phyloP scores from a whole-genome alignment of 2,888 invertebrate genomes.

The Argyresthia albistria region DNA sequence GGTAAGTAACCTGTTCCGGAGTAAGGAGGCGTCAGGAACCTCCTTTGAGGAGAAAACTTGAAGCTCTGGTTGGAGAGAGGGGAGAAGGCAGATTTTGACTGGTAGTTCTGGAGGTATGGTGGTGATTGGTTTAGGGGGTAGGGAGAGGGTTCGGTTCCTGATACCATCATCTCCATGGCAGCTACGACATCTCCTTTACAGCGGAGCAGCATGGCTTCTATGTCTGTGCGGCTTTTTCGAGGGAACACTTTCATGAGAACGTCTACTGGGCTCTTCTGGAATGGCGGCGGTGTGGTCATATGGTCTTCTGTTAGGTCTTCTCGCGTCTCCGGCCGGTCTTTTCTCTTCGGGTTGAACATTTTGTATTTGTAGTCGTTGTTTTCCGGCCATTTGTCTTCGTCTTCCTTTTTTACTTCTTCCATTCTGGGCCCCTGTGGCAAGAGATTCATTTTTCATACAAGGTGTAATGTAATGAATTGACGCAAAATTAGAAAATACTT shows the following conservation, averaged over 20 bases:
- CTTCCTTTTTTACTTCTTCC: conserved; percentile 67
- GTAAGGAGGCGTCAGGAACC: conserved; percentile 87
- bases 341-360: conserved; percentile 41
- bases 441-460: too few relatives aligned
- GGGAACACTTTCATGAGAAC: conserved; percentile 93
- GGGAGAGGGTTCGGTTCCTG: conserved; percentile 60
- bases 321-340: conserved; percentile 24
- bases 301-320: conserved; percentile 23
- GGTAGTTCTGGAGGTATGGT: conserved; percentile 58
- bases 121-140: conserved; percentile 54
- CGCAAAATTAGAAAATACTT: too few relatives aligned
- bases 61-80: conserved; percentile 77
- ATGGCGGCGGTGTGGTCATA: conserved; percentile 23
- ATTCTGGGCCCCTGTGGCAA: conserved; percentile 57
- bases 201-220: conserved; percentile 86
- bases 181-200: conserved; percentile 92
- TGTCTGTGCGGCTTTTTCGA: conserved; percentile 86
- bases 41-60: conserved; percentile 78
- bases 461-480: too few relatives aligned
- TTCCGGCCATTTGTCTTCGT: conserved; percentile 56
- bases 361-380: conserved; percentile 52
- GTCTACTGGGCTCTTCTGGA: conserved; percentile 84
- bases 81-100: conserved; percentile 83
- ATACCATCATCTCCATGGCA: conserved; percentile 93
- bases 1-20: conserved; percentile 87